Evolutionary conservation across 2,888 invertebrate genomes (phyloP), one percentile per base, ranked within the genome.

Genomic region (Alloscopus bannaensis): DNA sequence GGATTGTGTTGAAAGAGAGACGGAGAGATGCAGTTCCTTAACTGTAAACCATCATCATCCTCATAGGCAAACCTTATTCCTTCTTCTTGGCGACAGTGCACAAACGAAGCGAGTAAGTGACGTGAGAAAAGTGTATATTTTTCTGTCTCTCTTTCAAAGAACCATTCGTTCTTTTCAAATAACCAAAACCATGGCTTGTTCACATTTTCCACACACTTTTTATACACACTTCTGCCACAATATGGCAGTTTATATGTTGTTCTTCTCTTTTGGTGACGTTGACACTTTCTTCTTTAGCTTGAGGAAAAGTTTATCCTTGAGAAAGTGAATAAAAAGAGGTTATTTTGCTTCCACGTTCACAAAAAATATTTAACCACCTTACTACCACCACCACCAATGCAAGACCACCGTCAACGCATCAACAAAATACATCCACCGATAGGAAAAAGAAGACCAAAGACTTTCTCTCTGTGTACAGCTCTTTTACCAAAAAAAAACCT

Each of bases 241-340:
- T 18, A 22, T 29, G 11, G 42, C 3, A n/a, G 45, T 26, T 28
- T 26, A 16, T 8, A 29, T 29, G 29, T 59, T 59, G 28, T 40
- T 40, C 40, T 8, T 40, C 8, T 40, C 13, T 26, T 52, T 20
- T 29, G 42, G 73, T 66, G 73, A 57, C 73, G 73, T 66, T 73
- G 73, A 73, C 73, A 66, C 36, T 73, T 72, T 57, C 57, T 18
- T 50, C 28, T 29, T 52, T 50, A 29, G 36, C 40, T 24, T 31
- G 29, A 47, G 18, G 29, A 42, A 73, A 73, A 73, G 47, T 59
- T 65, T 55, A 52, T 71, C 60, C 50, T 31, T 64, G 65, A 13
- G 60, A 57, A 57, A 73, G 73, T 73, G 73, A 66, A 73, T 73
- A 73, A 66, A 66, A 59, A 45, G 42, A 65, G 57, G 42, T 28